Evolutionary conservation across 1,140 invertebrate genomes (phyloP), one percentile per base, ranked within the genome.

Genomic region (Neuroterus valhalla): DNA sequence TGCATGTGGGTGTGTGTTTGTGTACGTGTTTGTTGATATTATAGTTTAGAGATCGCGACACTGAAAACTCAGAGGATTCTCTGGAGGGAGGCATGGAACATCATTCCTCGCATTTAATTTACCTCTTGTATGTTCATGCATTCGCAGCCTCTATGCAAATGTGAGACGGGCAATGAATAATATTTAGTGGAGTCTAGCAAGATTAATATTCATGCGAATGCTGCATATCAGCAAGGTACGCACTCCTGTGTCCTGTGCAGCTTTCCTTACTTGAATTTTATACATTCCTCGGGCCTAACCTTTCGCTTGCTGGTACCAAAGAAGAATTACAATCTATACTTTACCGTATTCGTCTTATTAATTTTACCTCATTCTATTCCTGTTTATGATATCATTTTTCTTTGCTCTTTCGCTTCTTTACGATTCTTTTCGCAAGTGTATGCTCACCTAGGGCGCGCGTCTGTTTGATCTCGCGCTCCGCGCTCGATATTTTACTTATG

Each of bases 161-260:
- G 75, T 72, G 78, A 67, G 55, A 77, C 77, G 72, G 77, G 78
- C 78, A 84, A 82, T 82, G 79, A 84, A 84, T 84, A 84, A 84
- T 80, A 82, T 81, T 82, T 80, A 84, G 77, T 72, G 72, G 76
- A 73, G 74, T 45, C 19, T 68, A 68, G 69, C 14, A 74, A 78
- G 79, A 84, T 82, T 82, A 84, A 84, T 84, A 84, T 84, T 80
- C 80, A 84, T 82, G 80, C 70, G 72, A 62, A 75, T 74, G 70
- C 68, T 66, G 76, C 50, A 78, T 72, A 70, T 76, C 55, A 62
- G 55, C 55, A 14, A 62, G 26, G 12, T 62, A 38, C 55, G 55
- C 55, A 62, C 21, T 48, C n/a, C 46, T 48, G 17, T 48, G 15
- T 48, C n/a, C 46, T 48, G 17, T 48, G 15, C 46, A 55, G 52